Conservation (phyloP, 2,797 vertebrate species). For the Rhadinocentrus ornatus region DNA sequence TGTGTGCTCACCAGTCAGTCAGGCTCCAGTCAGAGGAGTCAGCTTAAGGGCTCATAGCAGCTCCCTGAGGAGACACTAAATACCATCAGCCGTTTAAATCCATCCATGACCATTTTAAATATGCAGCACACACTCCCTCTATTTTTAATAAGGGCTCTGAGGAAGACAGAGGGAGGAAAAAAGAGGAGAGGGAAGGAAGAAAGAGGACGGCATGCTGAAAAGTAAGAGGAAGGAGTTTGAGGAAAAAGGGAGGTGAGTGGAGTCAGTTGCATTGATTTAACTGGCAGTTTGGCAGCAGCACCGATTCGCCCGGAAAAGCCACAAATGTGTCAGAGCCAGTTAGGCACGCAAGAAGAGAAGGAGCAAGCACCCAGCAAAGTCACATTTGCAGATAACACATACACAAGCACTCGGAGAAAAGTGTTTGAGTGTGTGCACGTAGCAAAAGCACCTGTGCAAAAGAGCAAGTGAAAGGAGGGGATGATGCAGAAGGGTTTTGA, state of each 20-base stretch:
- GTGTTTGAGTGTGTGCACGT: slow-evolving; percentile 30
- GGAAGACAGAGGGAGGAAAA: slow-evolving; percentile 60
- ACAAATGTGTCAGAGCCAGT: slow-evolving; percentile 75
- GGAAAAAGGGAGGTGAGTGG: slow-evolving; percentile 43
- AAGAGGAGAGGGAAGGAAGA: slow-evolving; percentile 24
- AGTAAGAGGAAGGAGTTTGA: slow-evolving; percentile 23
- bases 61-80: slow-evolving; percentile 82
- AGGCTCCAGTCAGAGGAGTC: slow-evolving; percentile 78
- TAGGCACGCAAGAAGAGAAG: slow-evolving; percentile 63
- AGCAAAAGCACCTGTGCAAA: slow-evolving; percentile 58
- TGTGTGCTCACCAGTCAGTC: slow-evolving; percentile 77
- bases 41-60: slow-evolving; percentile 79
- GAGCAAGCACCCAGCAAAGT: slow-evolving; percentile 32
- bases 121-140: slow-evolving; percentile 77
- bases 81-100: slow-evolving; percentile 82
- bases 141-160: slow-evolving; percentile 80
- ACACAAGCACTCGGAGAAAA: slow-evolving; percentile 22
- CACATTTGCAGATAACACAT: slow-evolving; percentile 30
- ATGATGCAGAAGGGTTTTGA: slow-evolving; percentile 62
- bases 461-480: slow-evolving; percentile 34
- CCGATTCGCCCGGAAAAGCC: slow-evolving; percentile 73
- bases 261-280: slow-evolving; percentile 76
- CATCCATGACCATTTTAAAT: slow-evolving; percentile 81
- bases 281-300: slow-evolving; percentile 73
- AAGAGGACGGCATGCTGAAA: slow-evolving; percentile 16